Evolutionary conservation across 30 jellyfish, hydroid and myxozoan genomes (phyloP).

Genomic region (Aurelia coerulea): DNA sequence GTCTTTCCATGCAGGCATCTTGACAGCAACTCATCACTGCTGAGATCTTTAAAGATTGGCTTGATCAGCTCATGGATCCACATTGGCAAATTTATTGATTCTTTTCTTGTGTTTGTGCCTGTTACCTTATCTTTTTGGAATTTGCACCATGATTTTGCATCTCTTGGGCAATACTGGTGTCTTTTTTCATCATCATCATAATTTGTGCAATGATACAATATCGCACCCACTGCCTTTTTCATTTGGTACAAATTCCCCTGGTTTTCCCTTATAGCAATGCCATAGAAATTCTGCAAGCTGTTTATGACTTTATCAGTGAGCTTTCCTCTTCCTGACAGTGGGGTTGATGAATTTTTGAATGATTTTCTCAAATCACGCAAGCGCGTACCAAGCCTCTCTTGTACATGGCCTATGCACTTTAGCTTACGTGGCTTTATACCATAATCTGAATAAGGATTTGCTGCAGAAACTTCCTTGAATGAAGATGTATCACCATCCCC

Average conservation of each 20-base stretch:
- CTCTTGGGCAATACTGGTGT: constrained; percentile 44
- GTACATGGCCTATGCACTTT: too few relatives aligned
- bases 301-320: constrained; percentile 25
- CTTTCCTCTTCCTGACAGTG: constrained; percentile 49
- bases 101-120: neutral
- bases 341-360: constrained; percentile 25
- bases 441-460: too few relatives aligned
- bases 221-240: constrained; percentile 30
- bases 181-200: constrained; percentile 22
- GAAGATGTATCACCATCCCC: constrained; percentile 53
- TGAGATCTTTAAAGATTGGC: constrained; percentile 32
- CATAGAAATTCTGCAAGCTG: constrained; percentile 40
- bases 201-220: constrained; percentile 34
- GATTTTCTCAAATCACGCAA: neutral
- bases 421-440: too few relatives aligned
- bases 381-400: too few relatives aligned
- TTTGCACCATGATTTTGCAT: constrained; percentile 40
- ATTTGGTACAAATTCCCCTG: constrained; percentile 27
- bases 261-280: constrained; percentile 41
- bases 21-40: constrained; percentile 15
- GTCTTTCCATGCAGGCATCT: constrained; percentile 49
- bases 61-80: neutral
- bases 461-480: too few relatives aligned
- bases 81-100: constrained; percentile 20
- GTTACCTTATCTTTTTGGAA: constrained; percentile 15